Evolutionary conservation across 2,888 invertebrate species (phyloP).

Genomic region (Sinhomidia bicolor): DNA sequence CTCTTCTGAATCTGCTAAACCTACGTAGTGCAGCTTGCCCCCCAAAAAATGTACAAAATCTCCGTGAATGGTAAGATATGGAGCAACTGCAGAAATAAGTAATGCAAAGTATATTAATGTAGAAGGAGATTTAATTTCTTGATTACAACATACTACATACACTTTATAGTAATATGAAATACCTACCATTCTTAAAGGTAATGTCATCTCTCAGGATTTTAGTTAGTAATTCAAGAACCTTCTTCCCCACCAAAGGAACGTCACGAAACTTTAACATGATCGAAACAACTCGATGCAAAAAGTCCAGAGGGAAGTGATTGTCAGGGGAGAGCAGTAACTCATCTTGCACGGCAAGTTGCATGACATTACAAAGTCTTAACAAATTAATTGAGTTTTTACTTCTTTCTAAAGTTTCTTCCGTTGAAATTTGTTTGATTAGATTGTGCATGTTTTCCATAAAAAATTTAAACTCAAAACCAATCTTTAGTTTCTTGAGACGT

Average conservation of each 20-base stretch:
- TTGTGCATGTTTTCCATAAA: constrained; percentile 13
- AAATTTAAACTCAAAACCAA: constrained; percentile 31
- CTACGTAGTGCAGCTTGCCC: background rate
- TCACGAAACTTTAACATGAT: constrained; percentile 35
- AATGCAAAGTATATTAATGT: background rate
- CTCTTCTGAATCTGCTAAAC: background rate
- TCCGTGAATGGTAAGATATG: background rate
- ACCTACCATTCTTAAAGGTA: constrained; percentile 11
- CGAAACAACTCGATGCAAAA: constrained; percentile 21
- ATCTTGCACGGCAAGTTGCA: constrained; percentile 52
- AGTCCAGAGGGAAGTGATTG: constrained; percentile 37
- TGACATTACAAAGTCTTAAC: constrained; percentile 52
- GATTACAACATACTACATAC: no score
- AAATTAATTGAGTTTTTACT: background rate
- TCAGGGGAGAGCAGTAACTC: constrained; percentile 34
- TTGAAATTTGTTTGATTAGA: background rate
- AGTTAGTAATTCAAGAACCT: constrained; percentile 41
- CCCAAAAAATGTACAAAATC: constrained; percentile 50
- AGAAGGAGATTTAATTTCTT: no score
- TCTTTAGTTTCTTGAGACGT: constrained; percentile 40
- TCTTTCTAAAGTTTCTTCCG: background rate
- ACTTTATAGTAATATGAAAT: no score
- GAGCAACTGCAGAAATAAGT: background rate
- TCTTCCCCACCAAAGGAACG: constrained; percentile 2
- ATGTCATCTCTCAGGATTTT: constrained; percentile 20